Evolutionary conservation across 2,113 vertebrate genomes (phyloP).

Genomic region (Heteronetta atricapilla): DNA sequence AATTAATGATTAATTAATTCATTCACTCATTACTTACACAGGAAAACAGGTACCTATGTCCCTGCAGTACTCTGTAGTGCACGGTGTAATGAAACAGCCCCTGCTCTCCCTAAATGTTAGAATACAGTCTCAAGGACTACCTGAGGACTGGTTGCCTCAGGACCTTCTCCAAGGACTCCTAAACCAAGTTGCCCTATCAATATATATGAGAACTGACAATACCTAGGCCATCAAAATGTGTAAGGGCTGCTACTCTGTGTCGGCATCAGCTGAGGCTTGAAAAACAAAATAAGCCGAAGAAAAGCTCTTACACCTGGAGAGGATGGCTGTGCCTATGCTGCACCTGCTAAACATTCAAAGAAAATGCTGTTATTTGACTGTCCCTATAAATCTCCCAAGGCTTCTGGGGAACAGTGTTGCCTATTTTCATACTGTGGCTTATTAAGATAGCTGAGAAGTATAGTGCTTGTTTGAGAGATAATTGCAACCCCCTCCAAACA

Average conservation of each 20-base stretch:
- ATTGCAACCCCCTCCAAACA: background rate
- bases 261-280: background rate
- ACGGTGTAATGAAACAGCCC: background rate
- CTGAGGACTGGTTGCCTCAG: background rate
- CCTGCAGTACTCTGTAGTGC: background rate
- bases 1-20: conserved; percentile 59
- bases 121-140: background rate
- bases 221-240: rapidly evolving
- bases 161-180: background rate
- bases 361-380: background rate
- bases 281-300: background rate
- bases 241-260: background rate
- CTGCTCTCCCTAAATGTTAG: background rate
- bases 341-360: background rate
- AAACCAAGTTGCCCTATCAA: background rate
- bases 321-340: background rate
- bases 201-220: background rate
- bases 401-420: background rate
- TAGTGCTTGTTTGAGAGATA: background rate
- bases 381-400: background rate
- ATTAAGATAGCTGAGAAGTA: background rate
- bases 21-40: background rate
- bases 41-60: background rate
- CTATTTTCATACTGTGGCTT: background rate
- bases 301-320: background rate